These are phyloP conservation scores for Pongo abelii DNA, from an alignment of 2,113 vertebrate genomes.

Conservation along the genomic window DNA sequence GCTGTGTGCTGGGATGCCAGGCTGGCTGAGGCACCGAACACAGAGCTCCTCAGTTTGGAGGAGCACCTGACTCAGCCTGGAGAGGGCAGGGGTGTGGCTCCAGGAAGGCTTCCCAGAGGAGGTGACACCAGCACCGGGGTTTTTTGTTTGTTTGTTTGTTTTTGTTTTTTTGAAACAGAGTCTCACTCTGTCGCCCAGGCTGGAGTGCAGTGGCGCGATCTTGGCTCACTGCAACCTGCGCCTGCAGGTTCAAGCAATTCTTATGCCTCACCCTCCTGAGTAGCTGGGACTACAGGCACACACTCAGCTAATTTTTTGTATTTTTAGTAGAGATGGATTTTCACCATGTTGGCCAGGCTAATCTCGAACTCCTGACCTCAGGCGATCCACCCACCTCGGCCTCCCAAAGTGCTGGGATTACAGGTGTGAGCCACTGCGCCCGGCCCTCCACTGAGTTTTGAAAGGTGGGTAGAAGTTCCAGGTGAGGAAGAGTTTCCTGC, in stretches of 20 bases:
- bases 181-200: background rate
- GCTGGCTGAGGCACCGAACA: background rate
- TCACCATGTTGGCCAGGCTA: background rate
- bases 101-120: conserved; percentile 10
- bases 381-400: background rate
- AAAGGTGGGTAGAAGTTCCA: background rate
- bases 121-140: background rate
- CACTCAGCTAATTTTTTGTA: background rate
- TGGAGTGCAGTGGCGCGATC: background rate
- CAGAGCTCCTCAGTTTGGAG: background rate
- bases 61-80: background rate
- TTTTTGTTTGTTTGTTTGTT: background rate
- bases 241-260: background rate
- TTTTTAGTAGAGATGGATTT: background rate
- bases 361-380: background rate
- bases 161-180: background rate
- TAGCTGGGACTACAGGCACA: background rate
- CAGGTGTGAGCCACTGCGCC: background rate
- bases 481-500: background rate
- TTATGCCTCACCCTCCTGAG: background rate
- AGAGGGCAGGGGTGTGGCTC: no score
- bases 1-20: background rate
- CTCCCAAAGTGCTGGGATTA: background rate
- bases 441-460: background rate
- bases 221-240: background rate